Conservation (phyloP, 1,140 invertebrate species). For the Heliconius himera region DNA sequence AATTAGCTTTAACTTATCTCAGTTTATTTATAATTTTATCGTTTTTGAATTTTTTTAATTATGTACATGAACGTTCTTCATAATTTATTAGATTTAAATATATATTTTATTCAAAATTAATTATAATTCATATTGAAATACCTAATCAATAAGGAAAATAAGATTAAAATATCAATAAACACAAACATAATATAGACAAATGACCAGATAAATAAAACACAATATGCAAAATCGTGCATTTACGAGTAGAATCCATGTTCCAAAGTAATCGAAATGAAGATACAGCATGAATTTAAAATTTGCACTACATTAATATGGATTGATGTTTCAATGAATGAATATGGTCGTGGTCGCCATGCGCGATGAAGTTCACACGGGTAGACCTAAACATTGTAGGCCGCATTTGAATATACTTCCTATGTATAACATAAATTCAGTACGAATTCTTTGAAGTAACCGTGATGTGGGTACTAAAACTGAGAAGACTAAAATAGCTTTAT, state of each 20-base stretch:
- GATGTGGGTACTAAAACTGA: conserved; percentile 68
- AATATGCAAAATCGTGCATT: conserved; percentile 77
- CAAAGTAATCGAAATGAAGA: conserved; percentile 73
- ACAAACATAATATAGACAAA: background rate
- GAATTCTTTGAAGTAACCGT: conserved; percentile 77
- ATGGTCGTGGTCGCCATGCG: conserved; percentile 74
- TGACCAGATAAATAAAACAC: conserved; percentile 31
- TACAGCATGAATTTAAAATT: conserved; percentile 80
- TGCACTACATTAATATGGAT: conserved; percentile 81
- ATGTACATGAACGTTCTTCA: background rate
- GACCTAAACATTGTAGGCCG: conserved; percentile 76
- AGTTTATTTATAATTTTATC: background rate
- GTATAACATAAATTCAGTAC: conserved; percentile 77
- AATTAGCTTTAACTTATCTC: background rate
- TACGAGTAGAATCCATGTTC: conserved; percentile 62
- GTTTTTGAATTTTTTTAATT: background rate
- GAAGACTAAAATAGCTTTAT: conserved; percentile 69
- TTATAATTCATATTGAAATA: background rate
- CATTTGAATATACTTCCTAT: conserved; percentile 81
- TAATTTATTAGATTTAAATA: too few species aligned
- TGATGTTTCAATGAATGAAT: conserved; percentile 80
- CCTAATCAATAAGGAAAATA: background rate
- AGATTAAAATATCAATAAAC: conserved; percentile 53
- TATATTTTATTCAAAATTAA: background rate
- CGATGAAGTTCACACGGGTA: conserved; percentile 79